These are phyloP conservation scores for Carabus problematicus DNA, from an alignment of 2,888 invertebrate species.

Conservation along the genomic window DNA sequence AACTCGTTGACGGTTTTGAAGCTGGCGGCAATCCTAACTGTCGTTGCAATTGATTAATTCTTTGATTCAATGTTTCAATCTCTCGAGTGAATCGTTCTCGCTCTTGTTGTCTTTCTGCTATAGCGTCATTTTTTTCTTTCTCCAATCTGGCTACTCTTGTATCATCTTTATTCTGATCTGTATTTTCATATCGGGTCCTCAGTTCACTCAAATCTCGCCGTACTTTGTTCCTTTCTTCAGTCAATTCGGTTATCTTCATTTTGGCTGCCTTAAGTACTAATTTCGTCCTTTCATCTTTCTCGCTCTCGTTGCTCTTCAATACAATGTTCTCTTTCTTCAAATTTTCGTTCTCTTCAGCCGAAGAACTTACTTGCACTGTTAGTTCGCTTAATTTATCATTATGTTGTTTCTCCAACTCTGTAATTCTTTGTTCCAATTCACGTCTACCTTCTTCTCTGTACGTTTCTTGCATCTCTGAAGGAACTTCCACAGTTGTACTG, in stretches of 20 bases:
- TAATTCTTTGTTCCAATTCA: slow-evolving; percentile 58
- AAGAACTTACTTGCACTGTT: slow-evolving; percentile 57
- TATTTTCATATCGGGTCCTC: slow-evolving; percentile 61
- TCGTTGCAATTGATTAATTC: slow-evolving; percentile 72
- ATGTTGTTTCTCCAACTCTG: slow-evolving; percentile 58
- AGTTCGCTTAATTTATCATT: slow-evolving; percentile 61
- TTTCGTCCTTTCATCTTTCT: slow-evolving; percentile 61
- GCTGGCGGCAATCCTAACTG: slow-evolving; percentile 70
- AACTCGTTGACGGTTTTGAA: slow-evolving; percentile 73
- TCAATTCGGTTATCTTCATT: slow-evolving; percentile 74
- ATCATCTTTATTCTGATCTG: slow-evolving; percentile 65
- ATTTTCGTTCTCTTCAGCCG: slow-evolving; percentile 64
- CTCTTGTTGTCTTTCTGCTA: slow-evolving; percentile 65
- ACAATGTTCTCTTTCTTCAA: slow-evolving; percentile 62
- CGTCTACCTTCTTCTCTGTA: slow-evolving; percentile 60
- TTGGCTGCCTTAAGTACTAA: slow-evolving; percentile 75
- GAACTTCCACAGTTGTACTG: slow-evolving; percentile 58
- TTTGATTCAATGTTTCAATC: slow-evolving; percentile 75
- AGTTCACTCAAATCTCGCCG: slow-evolving; percentile 66
- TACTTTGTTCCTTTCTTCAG: slow-evolving; percentile 71
- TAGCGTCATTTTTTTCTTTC: slow-evolving; percentile 73
- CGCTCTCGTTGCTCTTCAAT: slow-evolving; percentile 56
- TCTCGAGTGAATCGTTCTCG: slow-evolving; percentile 64
- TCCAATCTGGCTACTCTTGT: slow-evolving; percentile 68
- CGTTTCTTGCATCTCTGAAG: slow-evolving; percentile 59